Base-by-base conservation (phyloP, 2,888 invertebrate genomes). In the Drosophila macrospina region DNA sequence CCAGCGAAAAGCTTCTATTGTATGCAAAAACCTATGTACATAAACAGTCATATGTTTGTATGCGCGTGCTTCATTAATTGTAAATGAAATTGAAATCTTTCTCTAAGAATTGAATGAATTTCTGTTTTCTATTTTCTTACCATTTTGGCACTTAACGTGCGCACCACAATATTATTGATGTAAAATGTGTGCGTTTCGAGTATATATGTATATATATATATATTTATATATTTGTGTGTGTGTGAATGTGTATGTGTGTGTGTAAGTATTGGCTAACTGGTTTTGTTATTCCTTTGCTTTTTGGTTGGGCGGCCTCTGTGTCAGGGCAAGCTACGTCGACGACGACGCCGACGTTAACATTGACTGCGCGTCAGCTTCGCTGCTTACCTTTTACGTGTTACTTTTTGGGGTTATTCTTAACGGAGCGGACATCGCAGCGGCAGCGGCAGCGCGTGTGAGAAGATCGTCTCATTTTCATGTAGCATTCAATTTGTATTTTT, bases 401-500 rank as follows among this genome's bases (percentile, higher is more conserved):
- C 76, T 77, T 77, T 82, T 83, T 80, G 81, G 83, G 83, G 86
- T 86, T 86, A 86, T 83, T 83, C 86, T 84, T 83, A 78, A 80
- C 76, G 52, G 57, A 59, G 37, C 51, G 34, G 48, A 32, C 45
- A 37, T 34, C 32, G 36, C 42, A 51, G 28, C 56, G 37, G 36
- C 42, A 51, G 28, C 56, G 37, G 30, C 59, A 69, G 50, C 50
- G 56, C 16, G 45, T 54, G 61, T 16, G 54, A 30, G 36, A 15
- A 41, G 64, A 56, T 73, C 77, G 69, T 77, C 77, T 74, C 78
- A 80, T 82, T 82, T 82, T 82, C 85, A 81, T 82, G 74, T 68
- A 84, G 70, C 78, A 73, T 80, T 80, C 68, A 83, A 78, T 78
- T 74, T 68, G 42, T 67, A 20, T 48, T 63, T 45, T 72, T 59